Evolutionary conservation across 2,797 vertebrate genomes (phyloP), one percentile per base, ranked within the genome.

Genomic region (Gymnothorax javanicus): DNA sequence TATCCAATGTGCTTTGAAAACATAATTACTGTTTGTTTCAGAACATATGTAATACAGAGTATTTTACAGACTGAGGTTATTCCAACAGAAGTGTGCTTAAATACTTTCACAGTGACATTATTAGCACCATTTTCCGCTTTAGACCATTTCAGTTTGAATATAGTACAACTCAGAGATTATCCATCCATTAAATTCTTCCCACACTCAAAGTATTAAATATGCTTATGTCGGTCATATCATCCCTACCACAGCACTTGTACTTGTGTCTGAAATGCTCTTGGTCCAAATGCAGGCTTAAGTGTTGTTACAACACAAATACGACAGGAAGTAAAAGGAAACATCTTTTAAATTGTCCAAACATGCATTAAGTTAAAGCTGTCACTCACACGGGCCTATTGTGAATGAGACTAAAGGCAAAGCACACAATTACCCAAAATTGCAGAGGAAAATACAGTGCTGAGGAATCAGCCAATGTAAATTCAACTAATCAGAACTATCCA

Each of bases 381-480:
- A n/a, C 23, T 67, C 64, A 67, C 17, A 67, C 25, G 25, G 23
- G 23, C 64, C 23, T 7, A 67, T 7, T 7, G 9, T n/a, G 25
- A 67, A 12, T 67, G 9, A n/a, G 64, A 25, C 64, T 67, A 67
- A 67, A 67, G 23, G 33, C 64, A 11, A 64, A 15, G 60, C 60
- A 64, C 60, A 20, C 60, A 64, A 64, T 64, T n/a, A 67, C 23
- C 64, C 7, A 4, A 67, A 7, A 52, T 77, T 43, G 50, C 73
- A 17, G 4, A 50, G 23, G 73, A 2, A 77, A 77, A 43, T 50
- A 12, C 73, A 77, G 50, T 50, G 33, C 17, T 50, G 27, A 4
- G 43, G 73, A 77, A 77, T 7, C 73, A 77, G 73, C 43, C 13
- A 50, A 77, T 77, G 73, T 77, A 9, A 77, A 50, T 77, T 77